Conservation (phyloP, 30 jellyfish, hydroid and myxozoan genomes). For the Pseudorhiza aurosa region DNA sequence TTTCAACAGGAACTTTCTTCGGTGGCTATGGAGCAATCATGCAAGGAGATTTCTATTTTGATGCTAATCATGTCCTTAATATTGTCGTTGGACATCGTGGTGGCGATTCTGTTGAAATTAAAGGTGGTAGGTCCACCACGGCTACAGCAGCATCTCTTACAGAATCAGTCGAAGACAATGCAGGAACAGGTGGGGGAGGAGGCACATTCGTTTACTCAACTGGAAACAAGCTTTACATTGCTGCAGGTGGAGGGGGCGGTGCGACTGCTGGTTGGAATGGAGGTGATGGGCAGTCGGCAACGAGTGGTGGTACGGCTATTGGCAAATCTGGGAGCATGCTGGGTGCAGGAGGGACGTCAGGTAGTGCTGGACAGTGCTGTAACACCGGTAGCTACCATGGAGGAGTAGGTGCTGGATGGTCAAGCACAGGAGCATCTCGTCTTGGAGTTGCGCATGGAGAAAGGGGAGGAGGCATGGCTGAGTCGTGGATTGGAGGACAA, state of each 20-base stretch:
- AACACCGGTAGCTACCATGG: conserved; percentile 57
- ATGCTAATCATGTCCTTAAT: conserved; percentile 42
- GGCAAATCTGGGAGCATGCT: background rate
- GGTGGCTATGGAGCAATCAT: conserved; percentile 56
- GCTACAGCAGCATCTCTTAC: conserved; percentile 64
- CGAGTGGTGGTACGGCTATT: conserved; percentile 14
- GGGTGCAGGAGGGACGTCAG: conserved; percentile 63
- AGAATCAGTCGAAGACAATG: conserved; percentile 50
- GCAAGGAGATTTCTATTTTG: conserved; percentile 30
- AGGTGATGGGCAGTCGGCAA: conserved; percentile 14
- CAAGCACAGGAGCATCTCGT: conserved; percentile 2
- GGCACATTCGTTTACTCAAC: conserved; percentile 54
- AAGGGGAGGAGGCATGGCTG: conserved; percentile 31
- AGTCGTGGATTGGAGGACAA: conserved; percentile 37
- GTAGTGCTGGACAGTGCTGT: conserved; percentile 55
- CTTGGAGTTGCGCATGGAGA: conserved; percentile 22
- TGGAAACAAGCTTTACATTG: conserved; percentile 4
- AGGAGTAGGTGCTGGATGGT: conserved; percentile 70
- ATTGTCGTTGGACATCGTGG: conserved; percentile 68
- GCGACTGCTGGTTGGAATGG: conserved; percentile 65
- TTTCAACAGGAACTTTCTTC: conserved; percentile 30
- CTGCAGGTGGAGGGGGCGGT: conserved; percentile 78
- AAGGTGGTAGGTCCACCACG: conserved; percentile 54
- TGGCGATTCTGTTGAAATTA: conserved; percentile 56
- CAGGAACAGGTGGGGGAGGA: conserved; percentile 73